Base-by-base conservation (phyloP, 2,113 vertebrate species). In the Gymnarchus niloticus region DNA sequence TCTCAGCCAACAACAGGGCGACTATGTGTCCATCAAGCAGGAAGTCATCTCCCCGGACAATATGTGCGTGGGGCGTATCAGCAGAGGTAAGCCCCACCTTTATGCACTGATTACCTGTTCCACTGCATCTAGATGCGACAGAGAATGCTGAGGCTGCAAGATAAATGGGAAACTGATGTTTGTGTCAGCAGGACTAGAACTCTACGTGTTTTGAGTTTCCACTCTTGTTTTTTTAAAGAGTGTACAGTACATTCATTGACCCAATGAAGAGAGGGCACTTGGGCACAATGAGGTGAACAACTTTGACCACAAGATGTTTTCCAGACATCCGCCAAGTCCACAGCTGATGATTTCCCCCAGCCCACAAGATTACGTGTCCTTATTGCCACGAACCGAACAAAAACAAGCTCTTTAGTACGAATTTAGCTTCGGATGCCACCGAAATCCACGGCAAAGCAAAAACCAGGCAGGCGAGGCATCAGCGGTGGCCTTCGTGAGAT, bases 21-120 rank as follows among this genome's bases (percentile, higher is more conserved):
- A 99, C 90, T 99, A 97, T 91, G 98, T 98, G 88, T 92, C 96
- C 1, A 94, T 99, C 93, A 99, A 99, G 90, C 98, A 99, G 91
- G 98, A 99, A 93, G 97, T 99, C 3, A 95, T 99, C 77, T 98
- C 98, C 0, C 95, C 96, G 0, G 98, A 99, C 92, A 99, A 99
- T 94, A 99, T 99, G 98, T 99, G 98, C 88, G 96, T 99, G 95
- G 97, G 97, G 51, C 96, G 98, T 85, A 92, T 98, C 89, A 97
- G 97, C 92, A 93, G 98, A 96, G 98, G 98, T 99, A 93, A 94
- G 95, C 23, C 7, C 44, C 65, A 2, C 7, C 65, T 2, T 4
- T 23, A 51, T 19, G 52, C 21, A 73, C 33, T 73, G 12, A 19
- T 33, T 41, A 41, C 41, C 33, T 9, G 23, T 12, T 54, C 28